Evolutionary conservation across 2,888 invertebrate species (phyloP).

Genomic region (Panopea generosa): DNA sequence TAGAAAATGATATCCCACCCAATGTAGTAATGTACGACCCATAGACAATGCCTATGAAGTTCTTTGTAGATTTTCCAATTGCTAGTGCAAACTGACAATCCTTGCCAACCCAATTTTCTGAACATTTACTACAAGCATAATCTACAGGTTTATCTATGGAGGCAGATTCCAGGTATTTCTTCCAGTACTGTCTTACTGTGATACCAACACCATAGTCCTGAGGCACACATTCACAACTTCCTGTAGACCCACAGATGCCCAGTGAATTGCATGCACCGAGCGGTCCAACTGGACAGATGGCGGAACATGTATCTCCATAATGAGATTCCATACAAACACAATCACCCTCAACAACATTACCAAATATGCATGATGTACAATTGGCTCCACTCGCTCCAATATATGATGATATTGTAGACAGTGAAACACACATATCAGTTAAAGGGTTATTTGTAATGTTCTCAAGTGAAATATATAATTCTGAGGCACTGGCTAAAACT

Average conservation of each 20-base stretch:
- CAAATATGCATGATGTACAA: conserved; percentile 66
- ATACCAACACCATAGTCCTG: conserved; percentile 55
- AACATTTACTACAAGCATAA: conserved; percentile 67
- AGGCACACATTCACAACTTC: conserved; percentile 65
- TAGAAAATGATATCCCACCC: conserved; percentile 61
- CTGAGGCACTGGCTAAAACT: conserved; percentile 43
- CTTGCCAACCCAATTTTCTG: conserved; percentile 67
- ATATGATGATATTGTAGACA: conserved; percentile 34
- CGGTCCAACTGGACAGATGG: conserved; percentile 60
- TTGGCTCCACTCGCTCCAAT: conserved; percentile 54
- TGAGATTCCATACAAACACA: conserved; percentile 67
- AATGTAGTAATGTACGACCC: conserved; percentile 67
- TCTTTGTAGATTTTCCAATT: background rate
- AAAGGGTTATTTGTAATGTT: conserved; percentile 50
- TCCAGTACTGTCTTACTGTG: conserved; percentile 62
- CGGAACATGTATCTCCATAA: conserved; percentile 68
- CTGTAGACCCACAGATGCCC: conserved; percentile 63
- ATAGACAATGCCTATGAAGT: conserved; percentile 55
- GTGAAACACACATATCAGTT: conserved; percentile 30
- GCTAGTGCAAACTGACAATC: conserved; percentile 69
- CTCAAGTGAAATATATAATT: conserved; percentile 34
- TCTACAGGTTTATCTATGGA: conserved; percentile 24
- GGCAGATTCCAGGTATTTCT: conserved; percentile 14
- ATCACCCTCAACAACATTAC: conserved; percentile 27
- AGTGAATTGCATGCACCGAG: conserved; percentile 62